Evolutionary conservation across 1,140 invertebrate species (phyloP).

Genomic region (Cyclina sinensis): DNA sequence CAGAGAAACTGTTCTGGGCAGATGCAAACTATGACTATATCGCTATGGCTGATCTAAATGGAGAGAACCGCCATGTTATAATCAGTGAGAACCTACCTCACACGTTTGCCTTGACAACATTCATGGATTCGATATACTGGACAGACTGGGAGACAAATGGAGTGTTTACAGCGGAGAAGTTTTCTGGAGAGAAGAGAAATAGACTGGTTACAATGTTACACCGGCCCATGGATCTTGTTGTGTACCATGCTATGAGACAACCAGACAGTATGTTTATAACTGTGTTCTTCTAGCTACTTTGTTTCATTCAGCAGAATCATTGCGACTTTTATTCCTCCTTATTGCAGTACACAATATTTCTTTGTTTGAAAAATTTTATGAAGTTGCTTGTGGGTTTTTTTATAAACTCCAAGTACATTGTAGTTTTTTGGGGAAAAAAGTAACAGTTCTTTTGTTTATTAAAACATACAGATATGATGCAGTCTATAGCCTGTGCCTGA

Average conservation of each 20-base stretch:
- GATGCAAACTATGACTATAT: conserved; percentile 98
- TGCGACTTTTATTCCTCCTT: too few species aligned
- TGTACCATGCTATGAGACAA: conserved; percentile 89
- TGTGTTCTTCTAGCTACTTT: too few species aligned
- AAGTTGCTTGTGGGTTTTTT: too few species aligned
- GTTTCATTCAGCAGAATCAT: too few species aligned
- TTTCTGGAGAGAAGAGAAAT: conserved; percentile 96
- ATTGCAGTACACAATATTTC: too few species aligned
- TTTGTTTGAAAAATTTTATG: too few species aligned
- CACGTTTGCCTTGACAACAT: conserved; percentile 97
- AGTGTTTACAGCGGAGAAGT: conserved; percentile 98
- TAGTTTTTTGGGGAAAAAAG: too few species aligned
- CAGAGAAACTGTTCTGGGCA: conserved; percentile 99
- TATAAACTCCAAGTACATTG: too few species aligned
- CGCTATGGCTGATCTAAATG: conserved; percentile 89
- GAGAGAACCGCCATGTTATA: conserved; percentile 88
- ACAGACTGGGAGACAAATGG: conserved; percentile 96
- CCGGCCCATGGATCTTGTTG: conserved; percentile 96
- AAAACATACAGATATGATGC: too few species aligned
- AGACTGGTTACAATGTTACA: conserved; percentile 95
- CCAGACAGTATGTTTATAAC: conserved; percentile 86
- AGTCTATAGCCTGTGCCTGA: too few species aligned
- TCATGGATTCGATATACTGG: conserved; percentile 97
- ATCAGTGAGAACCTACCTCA: conserved; percentile 89
- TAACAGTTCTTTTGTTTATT: too few species aligned